These are phyloP conservation scores for Spatula clypeata DNA, from an alignment of 2,797 vertebrate genomes.

Conservation along the genomic window DNA sequence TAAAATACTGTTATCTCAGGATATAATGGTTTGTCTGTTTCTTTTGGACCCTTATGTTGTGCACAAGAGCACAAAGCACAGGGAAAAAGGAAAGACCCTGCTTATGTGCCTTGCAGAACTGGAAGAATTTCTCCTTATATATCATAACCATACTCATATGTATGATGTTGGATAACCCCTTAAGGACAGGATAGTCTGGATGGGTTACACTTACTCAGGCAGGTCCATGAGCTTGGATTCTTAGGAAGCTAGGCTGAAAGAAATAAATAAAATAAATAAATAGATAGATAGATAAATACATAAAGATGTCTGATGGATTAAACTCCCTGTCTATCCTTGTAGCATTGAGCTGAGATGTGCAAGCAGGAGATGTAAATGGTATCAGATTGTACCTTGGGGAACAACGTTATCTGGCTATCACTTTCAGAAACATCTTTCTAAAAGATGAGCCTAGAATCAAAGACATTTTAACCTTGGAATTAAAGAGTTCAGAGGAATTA, in stretches of 20 bases:
- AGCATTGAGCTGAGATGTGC: neutral
- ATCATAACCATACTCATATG: neutral
- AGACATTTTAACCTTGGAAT: neutral
- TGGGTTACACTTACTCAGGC: accelerated
- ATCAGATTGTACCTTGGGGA: neutral
- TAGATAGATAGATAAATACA: neutral
- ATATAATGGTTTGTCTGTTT: neutral
- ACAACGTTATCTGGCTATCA: neutral
- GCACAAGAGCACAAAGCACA: neutral
- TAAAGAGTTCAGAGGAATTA: conserved; percentile 10
- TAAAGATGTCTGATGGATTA: neutral
- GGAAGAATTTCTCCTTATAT: neutral
- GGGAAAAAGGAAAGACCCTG: neutral
- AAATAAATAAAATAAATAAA: neutral
- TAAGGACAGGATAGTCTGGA: neutral
- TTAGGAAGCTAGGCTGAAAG: neutral
- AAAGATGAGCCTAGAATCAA: neutral
- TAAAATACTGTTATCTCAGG: neutral
- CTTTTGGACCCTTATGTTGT: neutral
- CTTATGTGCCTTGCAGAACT: accelerated
- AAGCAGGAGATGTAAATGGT: neutral
- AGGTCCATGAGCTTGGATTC: neutral
- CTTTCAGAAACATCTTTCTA: neutral
- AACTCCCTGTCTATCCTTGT: neutral
- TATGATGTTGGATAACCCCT: accelerated